Conservation (phyloP, 2,797 vertebrate genomes). For the Myripristis murdjan region DNA sequence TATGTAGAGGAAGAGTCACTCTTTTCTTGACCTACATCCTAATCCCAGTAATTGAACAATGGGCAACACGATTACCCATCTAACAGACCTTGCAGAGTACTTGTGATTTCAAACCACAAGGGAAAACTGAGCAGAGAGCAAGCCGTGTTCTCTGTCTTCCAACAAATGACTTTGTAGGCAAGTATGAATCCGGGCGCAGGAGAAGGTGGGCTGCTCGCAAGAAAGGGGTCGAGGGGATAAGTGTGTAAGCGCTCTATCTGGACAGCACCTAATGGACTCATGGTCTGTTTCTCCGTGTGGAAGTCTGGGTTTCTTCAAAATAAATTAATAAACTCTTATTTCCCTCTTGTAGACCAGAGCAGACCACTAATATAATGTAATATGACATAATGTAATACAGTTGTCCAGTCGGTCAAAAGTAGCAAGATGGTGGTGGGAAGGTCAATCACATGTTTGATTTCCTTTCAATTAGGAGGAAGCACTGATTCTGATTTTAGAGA, state of each 20-base stretch:
- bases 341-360: constrained; percentile 36
- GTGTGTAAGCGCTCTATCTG: background rate
- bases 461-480: constrained; percentile 46
- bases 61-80: background rate
- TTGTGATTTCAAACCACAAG: constrained; percentile 7
- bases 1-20: constrained; percentile 3
- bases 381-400: constrained; percentile 10
- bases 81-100: constrained; percentile 20
- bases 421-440: background rate
- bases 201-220: background rate
- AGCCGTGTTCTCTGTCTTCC: constrained; percentile 13
- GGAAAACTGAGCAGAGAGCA: constrained; percentile 12
- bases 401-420: constrained; percentile 27
- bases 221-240: background rate
- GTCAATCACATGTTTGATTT: constrained; percentile 31
- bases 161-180: background rate
- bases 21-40: constrained; percentile 25
- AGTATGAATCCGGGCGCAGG: background rate
- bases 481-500: constrained; percentile 40
- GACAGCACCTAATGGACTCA: background rate
- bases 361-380: constrained; percentile 18
- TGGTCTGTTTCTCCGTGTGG: background rate
- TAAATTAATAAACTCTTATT: constrained; percentile 36
- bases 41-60: constrained; percentile 42
- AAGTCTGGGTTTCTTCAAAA: constrained; percentile 31